Evolutionary conservation across 1,140 invertebrate species (phyloP).

Genomic region (Brachionus asplanchnoidis): DNA sequence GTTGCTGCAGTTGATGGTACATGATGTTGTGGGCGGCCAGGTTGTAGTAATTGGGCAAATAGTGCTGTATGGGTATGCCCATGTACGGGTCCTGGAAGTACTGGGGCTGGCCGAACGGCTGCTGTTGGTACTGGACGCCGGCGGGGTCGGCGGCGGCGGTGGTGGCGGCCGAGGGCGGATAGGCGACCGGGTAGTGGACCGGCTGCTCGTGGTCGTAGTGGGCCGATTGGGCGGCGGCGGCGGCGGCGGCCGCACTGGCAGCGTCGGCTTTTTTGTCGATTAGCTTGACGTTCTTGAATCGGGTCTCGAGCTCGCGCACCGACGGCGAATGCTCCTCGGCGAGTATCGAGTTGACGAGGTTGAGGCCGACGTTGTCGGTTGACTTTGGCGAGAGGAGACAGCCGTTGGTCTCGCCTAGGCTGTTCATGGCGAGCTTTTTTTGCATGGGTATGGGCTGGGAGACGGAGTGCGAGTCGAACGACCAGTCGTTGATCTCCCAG

Average conservation of each 20-base stretch:
- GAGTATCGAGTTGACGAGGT: conserved; percentile 29
- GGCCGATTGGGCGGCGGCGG: background rate
- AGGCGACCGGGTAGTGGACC: background rate
- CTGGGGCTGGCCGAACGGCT: conserved; percentile 12
- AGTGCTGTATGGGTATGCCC: conserved; percentile 25
- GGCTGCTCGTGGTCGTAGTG: conserved; percentile 9
- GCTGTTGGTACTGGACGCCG: background rate
- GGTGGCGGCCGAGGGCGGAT: background rate
- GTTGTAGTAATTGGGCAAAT: conserved; percentile 24
- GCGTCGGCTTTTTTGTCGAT: background rate
- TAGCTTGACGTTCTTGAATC: background rate
- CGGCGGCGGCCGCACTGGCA: background rate
- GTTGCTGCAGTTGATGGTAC: conserved; percentile 38
- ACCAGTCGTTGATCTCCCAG: conserved; percentile 13
- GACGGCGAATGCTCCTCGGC: conserved; percentile 37
- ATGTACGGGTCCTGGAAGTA: conserved; percentile 17
- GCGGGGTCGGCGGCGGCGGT: too few relatives aligned
- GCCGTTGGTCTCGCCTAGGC: background rate
- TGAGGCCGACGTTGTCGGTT: conserved; percentile 23
- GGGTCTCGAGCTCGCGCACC: conserved; percentile 5
- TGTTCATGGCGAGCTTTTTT: background rate
- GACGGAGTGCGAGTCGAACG: conserved; percentile 20
- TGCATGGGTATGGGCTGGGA: conserved; percentile 41
- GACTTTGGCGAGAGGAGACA: conserved; percentile 35
- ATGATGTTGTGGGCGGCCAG: conserved; percentile 35